phyloP scores from a whole-genome alignment of 92 coral and sea anemone species.

The Palythoa grandis region DNA sequence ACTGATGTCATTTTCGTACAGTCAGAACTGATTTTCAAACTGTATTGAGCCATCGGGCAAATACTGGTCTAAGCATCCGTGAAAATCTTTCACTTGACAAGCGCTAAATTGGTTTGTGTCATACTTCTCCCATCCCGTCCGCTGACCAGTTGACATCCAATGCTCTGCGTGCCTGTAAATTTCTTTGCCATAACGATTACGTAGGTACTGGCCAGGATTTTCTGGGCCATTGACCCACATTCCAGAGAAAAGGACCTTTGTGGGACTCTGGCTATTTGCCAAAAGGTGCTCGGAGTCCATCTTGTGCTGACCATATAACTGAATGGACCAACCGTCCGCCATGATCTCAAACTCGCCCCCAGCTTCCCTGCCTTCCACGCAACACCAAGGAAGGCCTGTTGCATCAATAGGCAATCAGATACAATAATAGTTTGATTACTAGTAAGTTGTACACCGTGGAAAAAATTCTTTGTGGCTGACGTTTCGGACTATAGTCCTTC shows the following conservation, averaged over 20 bases:
- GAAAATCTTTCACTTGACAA: constrained; percentile 77
- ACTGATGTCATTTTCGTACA: neutral
- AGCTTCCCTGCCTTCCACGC: constrained; percentile 75
- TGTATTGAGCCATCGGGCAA: constrained; percentile 82
- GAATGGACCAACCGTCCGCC: constrained; percentile 88
- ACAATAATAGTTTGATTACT: too few species aligned
- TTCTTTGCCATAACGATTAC: constrained; percentile 80
- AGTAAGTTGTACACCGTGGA: too few species aligned
- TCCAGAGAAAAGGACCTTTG: constrained; percentile 76
- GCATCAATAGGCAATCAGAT: neutral
- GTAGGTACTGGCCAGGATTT: constrained; percentile 77
- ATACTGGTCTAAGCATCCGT: constrained; percentile 85
- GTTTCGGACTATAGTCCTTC: too few species aligned
- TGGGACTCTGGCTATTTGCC: constrained; percentile 60
- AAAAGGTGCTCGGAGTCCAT: constrained; percentile 70
- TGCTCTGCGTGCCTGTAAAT: constrained; percentile 86
- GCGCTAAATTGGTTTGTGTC: constrained; percentile 61
- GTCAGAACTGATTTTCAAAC: constrained; percentile 70
- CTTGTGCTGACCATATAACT: constrained; percentile 86
- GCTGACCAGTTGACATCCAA: constrained; percentile 77
- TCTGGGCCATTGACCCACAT: constrained; percentile 80
- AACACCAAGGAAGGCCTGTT: constrained; percentile 85
- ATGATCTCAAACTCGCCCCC: constrained; percentile 83
- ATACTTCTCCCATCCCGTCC: constrained; percentile 80
- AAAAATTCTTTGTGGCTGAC: too few species aligned